Conservation (phyloP, 2,888 invertebrate genomes). For the Yponomeuta cagnagella region DNA sequence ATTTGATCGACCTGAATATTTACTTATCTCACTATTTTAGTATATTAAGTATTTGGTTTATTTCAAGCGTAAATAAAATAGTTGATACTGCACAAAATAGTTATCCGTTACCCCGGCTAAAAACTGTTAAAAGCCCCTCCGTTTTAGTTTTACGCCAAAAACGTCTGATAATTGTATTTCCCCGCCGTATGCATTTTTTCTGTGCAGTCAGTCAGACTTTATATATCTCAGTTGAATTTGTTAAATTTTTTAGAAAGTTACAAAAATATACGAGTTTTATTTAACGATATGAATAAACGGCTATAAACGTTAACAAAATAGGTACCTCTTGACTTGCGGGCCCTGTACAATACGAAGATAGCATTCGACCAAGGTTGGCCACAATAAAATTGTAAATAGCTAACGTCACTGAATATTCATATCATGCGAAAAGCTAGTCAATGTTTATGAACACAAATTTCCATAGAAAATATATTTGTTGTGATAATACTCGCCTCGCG, state of each 20-base stretch:
- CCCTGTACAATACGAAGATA: neutral
- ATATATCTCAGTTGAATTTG: neutral
- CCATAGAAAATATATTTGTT: slow-evolving; percentile 5
- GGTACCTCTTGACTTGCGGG: neutral
- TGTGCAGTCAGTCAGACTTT: neutral
- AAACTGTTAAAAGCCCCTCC: neutral
- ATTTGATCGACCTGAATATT: too few relatives aligned
- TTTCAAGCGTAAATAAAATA: too few relatives aligned
- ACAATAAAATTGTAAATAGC: neutral
- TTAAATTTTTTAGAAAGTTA: too few relatives aligned
- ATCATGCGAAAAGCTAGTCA: neutral
- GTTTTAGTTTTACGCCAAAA: neutral
- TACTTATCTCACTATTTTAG: too few relatives aligned
- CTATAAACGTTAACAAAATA: too few relatives aligned
- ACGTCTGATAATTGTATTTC: neutral
- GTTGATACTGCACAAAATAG: neutral
- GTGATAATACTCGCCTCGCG: slow-evolving; percentile 9
- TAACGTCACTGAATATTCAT: slow-evolving; percentile 2
- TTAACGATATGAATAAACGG: too few relatives aligned
- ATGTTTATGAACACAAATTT: neutral
- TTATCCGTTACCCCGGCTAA: neutral
- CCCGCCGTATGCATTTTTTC: neutral
- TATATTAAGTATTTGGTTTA: too few relatives aligned
- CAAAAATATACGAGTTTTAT: too few relatives aligned
- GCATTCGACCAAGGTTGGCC: neutral